Evolutionary conservation across 2,888 invertebrate species (phyloP).

Genomic region (Cordilura impudica): DNA sequence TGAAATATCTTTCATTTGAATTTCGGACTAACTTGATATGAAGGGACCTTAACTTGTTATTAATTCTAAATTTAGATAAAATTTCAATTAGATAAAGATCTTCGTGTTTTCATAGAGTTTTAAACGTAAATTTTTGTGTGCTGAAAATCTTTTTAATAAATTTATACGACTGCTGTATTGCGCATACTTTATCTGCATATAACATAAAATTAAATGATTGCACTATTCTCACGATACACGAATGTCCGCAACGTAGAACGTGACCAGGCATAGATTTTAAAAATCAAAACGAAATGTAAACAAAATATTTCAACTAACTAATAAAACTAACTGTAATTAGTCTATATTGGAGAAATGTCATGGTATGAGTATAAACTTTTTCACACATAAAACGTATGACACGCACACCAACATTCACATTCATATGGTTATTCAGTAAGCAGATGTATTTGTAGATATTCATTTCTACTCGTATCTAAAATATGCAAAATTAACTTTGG

Average conservation of each 20-base stretch:
- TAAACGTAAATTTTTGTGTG: not conserved
- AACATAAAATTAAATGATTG: conserved; percentile 45
- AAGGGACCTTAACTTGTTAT: no score
- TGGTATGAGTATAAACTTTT: not conserved
- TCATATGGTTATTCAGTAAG: not conserved
- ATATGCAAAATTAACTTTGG: conserved; percentile 4
- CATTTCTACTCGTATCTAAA: not conserved
- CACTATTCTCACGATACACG: conserved; percentile 2
- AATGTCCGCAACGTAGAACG: conserved; percentile 20
- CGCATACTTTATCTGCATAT: not conserved
- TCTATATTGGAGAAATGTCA: not conserved
- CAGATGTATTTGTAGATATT: not conserved
- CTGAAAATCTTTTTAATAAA: not conserved
- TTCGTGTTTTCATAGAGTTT: no score
- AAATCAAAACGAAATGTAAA: conserved; percentile 8
- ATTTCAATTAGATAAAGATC: no score
- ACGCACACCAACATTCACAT: not conserved
- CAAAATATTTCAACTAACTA: conserved; percentile 35
- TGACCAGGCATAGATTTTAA: conserved; percentile 35
- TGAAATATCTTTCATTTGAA: no score
- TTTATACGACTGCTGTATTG: not conserved
- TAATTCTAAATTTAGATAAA: no score
- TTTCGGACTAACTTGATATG: no score
- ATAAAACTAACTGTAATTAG: conserved; percentile 29
- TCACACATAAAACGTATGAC: not conserved